Base-by-base conservation (phyloP, 1,140 invertebrate genomes). In the Zaprionus capensis region DNA sequence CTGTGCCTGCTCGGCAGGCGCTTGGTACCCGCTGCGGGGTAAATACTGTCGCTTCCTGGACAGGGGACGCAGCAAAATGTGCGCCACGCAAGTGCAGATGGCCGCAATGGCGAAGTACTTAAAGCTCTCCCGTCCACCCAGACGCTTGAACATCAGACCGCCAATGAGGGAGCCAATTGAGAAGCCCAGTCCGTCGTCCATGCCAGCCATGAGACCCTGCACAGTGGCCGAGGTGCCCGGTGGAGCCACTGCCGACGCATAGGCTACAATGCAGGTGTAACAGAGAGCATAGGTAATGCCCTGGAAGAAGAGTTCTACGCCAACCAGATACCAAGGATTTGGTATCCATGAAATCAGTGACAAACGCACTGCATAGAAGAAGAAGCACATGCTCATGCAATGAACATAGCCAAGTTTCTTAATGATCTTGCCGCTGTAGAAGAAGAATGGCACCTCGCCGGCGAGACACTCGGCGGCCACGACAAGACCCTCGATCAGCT, bases 161-260 rank as follows among this genome's bases (percentile, higher is more conserved):
- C 95, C 95, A 4, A 95, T 80, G 2, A 96, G 76, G 70, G 94
- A 95, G 5, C 95, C 95, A 38, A 96, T 85, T 2, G 95, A 94
- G 80, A 94, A 96, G 41, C 96, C 96, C 22, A 97, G 93, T 0
- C 96, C 96, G 77, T 97, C 96, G 80, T 97, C 96, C 95, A 96
- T 95, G 20, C 96, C 96, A n/a, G 96, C 96, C 34, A 96, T 95
- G 41, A 97, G 94, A 1, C 96, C 96, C 91, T 97, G 96, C 20
- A 97, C 95, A 0, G 96, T 97, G 3, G 96, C 96, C 4, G 96
- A 96, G n/a, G 96, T 95, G 1, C 96, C 96, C 0, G 95, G 94
- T 1, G 96, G 96, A 0, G 96, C 94, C 20, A 97, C 94, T 5
- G 94, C 95, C 36, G 96, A 96, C 1, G 96, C 96, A 82, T 97